These are phyloP conservation scores for Falco naumanni DNA, from an alignment of 2,797 vertebrate species.

Conservation along the genomic window DNA sequence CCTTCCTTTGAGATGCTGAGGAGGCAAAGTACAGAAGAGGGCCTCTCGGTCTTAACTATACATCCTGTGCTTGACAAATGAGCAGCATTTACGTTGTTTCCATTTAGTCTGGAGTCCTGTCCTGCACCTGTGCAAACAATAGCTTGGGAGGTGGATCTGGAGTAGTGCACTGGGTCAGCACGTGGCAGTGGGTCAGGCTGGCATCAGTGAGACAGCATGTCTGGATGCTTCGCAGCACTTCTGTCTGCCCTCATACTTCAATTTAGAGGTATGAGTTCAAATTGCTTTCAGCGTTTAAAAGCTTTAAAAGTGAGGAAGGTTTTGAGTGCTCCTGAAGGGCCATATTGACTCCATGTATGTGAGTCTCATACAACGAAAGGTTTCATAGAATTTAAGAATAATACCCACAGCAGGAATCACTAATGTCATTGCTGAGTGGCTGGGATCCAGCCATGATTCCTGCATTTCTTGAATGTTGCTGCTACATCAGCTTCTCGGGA, in stretches of 20 bases:
- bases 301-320: neutral
- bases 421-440: constrained; percentile 13
- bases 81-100: neutral
- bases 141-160: neutral
- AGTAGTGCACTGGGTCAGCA: neutral
- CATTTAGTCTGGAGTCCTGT: neutral
- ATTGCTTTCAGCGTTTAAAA: neutral
- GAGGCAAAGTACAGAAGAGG: neutral
- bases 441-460: constrained; percentile 36
- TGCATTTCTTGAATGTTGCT: constrained; percentile 42
- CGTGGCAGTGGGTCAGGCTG: neutral
- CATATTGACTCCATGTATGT: neutral
- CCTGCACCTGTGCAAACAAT: constrained; percentile 11
- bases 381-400: constrained; percentile 48
- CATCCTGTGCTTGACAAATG: neutral
- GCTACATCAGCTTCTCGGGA: constrained; percentile 47
- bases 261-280: constrained; percentile 1
- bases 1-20: constrained; percentile 4
- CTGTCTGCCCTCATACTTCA: neutral
- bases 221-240: neutral
- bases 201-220: neutral
- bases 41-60: neutral
- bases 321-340: constrained; percentile 1
- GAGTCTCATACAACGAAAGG: neutral
- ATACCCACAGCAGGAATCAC: constrained; percentile 12